These are phyloP conservation scores for Operophtera brumata DNA, from an alignment of 2,888 invertebrate genomes.

Conservation along the genomic window DNA sequence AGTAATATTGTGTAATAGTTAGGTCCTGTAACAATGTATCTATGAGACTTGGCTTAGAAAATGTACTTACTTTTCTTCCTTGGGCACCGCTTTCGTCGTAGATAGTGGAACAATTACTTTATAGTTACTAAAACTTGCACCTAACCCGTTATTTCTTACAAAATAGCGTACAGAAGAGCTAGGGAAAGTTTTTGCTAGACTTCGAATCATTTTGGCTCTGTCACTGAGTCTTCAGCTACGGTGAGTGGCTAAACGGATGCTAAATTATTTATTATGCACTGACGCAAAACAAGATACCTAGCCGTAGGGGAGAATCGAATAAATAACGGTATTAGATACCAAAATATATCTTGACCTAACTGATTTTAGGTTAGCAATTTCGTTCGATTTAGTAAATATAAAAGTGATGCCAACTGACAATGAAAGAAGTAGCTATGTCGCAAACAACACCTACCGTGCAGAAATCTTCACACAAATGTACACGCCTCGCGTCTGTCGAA, in stretches of 20 bases:
- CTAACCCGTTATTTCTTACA: slow-evolving; percentile 47
- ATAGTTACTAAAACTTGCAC: slow-evolving; percentile 56
- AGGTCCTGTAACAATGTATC: no score
- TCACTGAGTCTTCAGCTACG: neutral
- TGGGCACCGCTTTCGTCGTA: slow-evolving; percentile 58
- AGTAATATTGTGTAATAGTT: no score
- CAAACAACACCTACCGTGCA: no score
- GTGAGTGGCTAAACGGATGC: neutral
- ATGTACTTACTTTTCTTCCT: slow-evolving; percentile 68
- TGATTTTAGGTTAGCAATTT: no score
- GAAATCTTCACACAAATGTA: no score
- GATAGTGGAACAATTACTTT: slow-evolving; percentile 57
- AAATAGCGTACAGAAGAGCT: slow-evolving; percentile 48
- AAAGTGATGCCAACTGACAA: neutral
- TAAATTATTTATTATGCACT: slow-evolving; percentile 11
- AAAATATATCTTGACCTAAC: no score
- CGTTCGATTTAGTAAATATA: no score
- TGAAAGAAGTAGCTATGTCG: no score
- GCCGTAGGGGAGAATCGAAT: neutral
- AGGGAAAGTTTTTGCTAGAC: slow-evolving; percentile 57
- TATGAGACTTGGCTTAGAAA: no score
- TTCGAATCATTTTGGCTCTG: slow-evolving; percentile 54
- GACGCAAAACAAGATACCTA: neutral
- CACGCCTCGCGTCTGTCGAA: no score
- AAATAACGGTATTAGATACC: no score